Percentiles rank a stretch among this genome's conserved stretches.
Evolutionary conservation across 2,797 vertebrate species (phyloP).

Genomic region (Artibeus lituratus): DNA sequence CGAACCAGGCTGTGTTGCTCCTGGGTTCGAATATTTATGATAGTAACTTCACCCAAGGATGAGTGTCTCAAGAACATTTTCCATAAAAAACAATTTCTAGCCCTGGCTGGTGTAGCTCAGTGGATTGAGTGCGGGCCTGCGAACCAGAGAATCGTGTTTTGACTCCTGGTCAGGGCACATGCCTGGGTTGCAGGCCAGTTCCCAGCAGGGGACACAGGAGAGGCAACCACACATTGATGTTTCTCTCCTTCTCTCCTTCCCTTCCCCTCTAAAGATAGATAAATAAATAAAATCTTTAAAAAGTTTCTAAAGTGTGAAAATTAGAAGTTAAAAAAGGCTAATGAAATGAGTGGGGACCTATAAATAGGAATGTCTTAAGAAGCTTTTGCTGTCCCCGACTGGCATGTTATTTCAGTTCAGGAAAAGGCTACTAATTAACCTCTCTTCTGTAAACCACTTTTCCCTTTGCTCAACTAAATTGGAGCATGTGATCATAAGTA

Average conservation of each 20-base stretch:
- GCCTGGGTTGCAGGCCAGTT: too few relatives aligned
- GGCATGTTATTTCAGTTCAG: slow-evolving; percentile 1
- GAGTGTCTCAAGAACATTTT: not conserved
- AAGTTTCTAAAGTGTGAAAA: not conserved
- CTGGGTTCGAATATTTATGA: not conserved
- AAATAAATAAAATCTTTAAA: not conserved
- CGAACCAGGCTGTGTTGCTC: not conserved
- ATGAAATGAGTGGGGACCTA: not conserved
- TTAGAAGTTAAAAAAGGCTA: not conserved
- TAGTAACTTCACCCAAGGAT: not conserved
- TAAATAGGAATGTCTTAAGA: not conserved
- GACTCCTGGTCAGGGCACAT: too few relatives aligned
- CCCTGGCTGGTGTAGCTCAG: too few relatives aligned
- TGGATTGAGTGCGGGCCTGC: too few relatives aligned
- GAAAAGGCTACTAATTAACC: not conserved
- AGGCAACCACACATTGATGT: too few relatives aligned
- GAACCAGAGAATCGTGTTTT: too few relatives aligned
- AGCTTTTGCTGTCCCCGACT: not conserved
- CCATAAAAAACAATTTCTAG: not conserved
- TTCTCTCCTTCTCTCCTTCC: too few relatives aligned
- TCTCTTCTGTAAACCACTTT: not conserved
- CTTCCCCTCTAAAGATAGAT: too few relatives aligned
- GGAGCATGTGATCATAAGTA: not conserved
- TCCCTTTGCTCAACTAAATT: slow-evolving; percentile 12
- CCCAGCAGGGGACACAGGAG: too few relatives aligned